Conservation (phyloP, 1,140 invertebrate genomes). For the Drosophila novamexicana region DNA sequence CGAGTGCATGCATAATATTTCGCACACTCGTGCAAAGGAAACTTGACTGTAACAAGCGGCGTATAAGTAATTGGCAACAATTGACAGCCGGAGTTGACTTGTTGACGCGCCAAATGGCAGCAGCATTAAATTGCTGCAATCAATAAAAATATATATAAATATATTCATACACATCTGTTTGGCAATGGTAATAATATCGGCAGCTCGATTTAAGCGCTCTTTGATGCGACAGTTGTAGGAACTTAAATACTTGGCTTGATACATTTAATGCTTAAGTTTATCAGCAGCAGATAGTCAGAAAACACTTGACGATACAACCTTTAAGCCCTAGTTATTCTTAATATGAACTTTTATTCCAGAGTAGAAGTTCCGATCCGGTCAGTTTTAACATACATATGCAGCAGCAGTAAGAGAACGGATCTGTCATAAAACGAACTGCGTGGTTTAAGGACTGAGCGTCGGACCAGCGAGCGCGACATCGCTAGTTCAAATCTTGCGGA, state of each 20-base stretch:
- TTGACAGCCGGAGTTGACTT: slow-evolving; percentile 5
- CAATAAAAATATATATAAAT: not conserved
- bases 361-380: too few relatives aligned
- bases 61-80: slow-evolving; percentile 14
- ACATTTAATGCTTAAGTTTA: too few relatives aligned
- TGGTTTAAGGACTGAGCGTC: too few relatives aligned
- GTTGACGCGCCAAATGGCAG: slow-evolving; percentile 10
- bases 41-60: not conserved
- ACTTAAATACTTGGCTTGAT: not conserved
- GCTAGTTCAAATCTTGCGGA: too few relatives aligned
- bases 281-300: too few relatives aligned
- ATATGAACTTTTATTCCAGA: too few relatives aligned
- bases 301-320: too few relatives aligned
- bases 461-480: too few relatives aligned
- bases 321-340: too few relatives aligned
- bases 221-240: not conserved
- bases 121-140: slow-evolving; percentile 2
- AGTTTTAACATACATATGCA: too few relatives aligned
- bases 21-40: not conserved
- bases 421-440: too few relatives aligned
- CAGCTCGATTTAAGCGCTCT: not conserved
- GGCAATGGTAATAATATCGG: not conserved
- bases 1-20: slow-evolving; percentile 12
- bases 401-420: too few relatives aligned
- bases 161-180: not conserved